A percentile compares a stretch with the other conserved stretches of the same genome.
Conservation (phyloP, 2,888 invertebrate species). For the Hyposoter dolosus region DNA sequence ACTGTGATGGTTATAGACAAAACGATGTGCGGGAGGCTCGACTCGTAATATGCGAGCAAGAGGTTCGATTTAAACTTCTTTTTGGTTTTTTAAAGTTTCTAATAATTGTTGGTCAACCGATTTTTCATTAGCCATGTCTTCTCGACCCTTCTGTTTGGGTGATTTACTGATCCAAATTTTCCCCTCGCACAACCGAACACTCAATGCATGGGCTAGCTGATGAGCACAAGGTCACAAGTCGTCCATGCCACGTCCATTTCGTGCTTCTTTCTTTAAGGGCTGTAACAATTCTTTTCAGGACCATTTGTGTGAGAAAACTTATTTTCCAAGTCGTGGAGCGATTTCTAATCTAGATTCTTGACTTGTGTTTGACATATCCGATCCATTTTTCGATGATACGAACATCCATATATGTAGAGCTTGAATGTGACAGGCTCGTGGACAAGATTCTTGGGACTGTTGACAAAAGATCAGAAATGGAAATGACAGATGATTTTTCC, state of each 20-base stretch:
- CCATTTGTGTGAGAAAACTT: not conserved
- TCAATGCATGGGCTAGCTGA: not conserved
- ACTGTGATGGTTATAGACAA: conserved; percentile 7
- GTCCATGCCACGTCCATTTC: not conserved
- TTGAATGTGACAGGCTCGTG: not conserved
- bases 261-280: not conserved
- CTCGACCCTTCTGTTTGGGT: not conserved
- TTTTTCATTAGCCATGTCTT: not conserved
- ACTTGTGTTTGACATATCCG: not conserved
- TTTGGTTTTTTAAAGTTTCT: not conserved
- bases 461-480: not conserved
- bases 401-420: not conserved
- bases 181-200: not conserved
- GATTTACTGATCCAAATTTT: not conserved
- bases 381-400: not conserved
- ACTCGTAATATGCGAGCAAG: not conserved
- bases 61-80: not conserved
- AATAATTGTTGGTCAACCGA: not conserved
- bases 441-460: not conserved
- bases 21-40: not conserved
- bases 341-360: not conserved
- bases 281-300: not conserved
- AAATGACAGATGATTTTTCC: not conserved
- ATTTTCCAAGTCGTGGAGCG: not conserved
- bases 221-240: not conserved